These are phyloP conservation scores for Mimumesa dahlbomi DNA, from an alignment of 2,888 invertebrate genomes.

Conservation along the genomic window DNA sequence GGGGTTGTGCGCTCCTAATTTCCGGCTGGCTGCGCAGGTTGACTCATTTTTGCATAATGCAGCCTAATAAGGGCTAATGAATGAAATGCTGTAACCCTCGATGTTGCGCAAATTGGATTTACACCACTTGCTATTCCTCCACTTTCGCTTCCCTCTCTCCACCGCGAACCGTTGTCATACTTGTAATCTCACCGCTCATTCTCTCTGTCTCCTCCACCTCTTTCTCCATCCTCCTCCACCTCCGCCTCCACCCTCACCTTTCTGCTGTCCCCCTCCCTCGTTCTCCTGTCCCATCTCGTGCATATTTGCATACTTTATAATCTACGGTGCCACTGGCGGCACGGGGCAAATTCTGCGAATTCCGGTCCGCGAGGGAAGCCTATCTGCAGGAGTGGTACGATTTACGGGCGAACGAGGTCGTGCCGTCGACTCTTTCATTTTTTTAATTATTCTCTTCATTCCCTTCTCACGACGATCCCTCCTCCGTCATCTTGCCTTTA, in stretches of 20 bases:
- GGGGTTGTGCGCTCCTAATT: conserved; percentile 58
- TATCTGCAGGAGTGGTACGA: conserved; percentile 51
- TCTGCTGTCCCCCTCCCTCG: conserved; percentile 12
- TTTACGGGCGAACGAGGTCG: conserved; percentile 47
- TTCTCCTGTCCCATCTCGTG: conserved; percentile 33
- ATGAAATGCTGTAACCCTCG: conserved; percentile 68
- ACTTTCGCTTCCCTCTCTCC: conserved; percentile 48
- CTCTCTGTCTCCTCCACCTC: conserved; percentile 28
- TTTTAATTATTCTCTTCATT: conserved; percentile 38
- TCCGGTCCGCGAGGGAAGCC: conserved; percentile 52
- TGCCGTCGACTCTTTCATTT: conserved; percentile 34
- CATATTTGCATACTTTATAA: conserved; percentile 70
- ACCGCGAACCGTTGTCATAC: conserved; percentile 45
- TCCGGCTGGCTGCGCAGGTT: conserved; percentile 64
- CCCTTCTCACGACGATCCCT: neutral
- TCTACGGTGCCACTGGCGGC: conserved; percentile 33
- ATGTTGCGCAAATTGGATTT: conserved; percentile 73
- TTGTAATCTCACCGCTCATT: conserved; percentile 51
- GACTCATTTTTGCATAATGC: conserved; percentile 76
- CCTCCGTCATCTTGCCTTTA: conserved; percentile 4
- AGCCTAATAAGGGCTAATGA: conserved; percentile 75
- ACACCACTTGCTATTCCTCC: conserved; percentile 67
- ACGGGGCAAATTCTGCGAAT: conserved; percentile 53
- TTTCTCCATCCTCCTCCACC: conserved; percentile 7
- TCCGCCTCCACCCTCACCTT: neutral